Evolutionary conservation across 2,113 vertebrate species (phyloP).

Genomic region (Nibea albiflora): DNA sequence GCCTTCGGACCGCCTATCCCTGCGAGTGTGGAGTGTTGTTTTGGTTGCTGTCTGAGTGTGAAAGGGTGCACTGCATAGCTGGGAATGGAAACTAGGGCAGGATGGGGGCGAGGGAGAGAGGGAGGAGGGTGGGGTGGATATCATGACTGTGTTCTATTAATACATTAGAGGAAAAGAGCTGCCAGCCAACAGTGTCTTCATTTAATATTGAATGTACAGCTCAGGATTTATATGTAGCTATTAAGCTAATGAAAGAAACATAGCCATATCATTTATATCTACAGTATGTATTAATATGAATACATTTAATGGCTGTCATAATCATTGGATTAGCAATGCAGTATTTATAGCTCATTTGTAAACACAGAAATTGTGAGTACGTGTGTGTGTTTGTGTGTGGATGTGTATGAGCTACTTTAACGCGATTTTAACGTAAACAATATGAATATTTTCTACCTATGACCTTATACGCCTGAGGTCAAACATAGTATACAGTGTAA

Average conservation of each 20-base stretch:
- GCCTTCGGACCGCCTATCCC: slow-evolving; percentile 45
- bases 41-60: slow-evolving; percentile 66
- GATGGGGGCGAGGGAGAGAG: slow-evolving; percentile 55
- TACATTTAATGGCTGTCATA: slow-evolving; percentile 23
- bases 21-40: slow-evolving; percentile 64
- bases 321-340: slow-evolving; percentile 28
- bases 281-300: slow-evolving; percentile 26
- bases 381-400: neutral
- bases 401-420: neutral
- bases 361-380: slow-evolving; percentile 51
- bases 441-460: slow-evolving; percentile 14
- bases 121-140: slow-evolving; percentile 32
- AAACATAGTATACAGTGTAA: neutral
- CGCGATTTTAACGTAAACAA: slow-evolving; percentile 1
- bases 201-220: slow-evolving; percentile 65
- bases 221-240: slow-evolving; percentile 59
- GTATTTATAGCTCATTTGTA: slow-evolving; percentile 58
- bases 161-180: slow-evolving; percentile 87
- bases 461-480: slow-evolving; percentile 11
- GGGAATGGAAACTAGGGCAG: slow-evolving; percentile 81
- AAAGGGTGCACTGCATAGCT: slow-evolving; percentile 68
- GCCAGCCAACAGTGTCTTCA: slow-evolving; percentile 70
- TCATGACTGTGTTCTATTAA: slow-evolving; percentile 93
- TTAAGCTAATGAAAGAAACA: slow-evolving; percentile 55
- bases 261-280: slow-evolving; percentile 43